Base-by-base conservation (phyloP, 2,113 vertebrate species). In the Aviceda subcristata region DNA sequence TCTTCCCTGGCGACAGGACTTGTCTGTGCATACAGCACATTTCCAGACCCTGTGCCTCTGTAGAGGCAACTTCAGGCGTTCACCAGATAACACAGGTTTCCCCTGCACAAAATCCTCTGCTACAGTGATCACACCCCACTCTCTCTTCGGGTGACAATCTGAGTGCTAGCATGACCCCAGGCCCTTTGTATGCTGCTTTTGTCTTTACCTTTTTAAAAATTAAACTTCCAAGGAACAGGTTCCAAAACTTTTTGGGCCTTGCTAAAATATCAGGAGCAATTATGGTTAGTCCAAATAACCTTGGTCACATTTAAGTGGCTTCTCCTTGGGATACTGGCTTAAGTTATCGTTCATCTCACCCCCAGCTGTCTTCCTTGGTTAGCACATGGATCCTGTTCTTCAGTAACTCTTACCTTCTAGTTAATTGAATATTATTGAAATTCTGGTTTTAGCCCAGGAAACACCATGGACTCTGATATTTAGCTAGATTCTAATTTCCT, bases 371-470 rank as follows among this genome's bases (percentile, higher is more conserved):
- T 93, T 95, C 92, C 83, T 96, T 88, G 56, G 80, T 95, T 96
- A 94, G 93, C 85, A 72, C 27, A 51, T 66, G 41, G 34, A 17
- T 74, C 67, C 78, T 89, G 83, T 97, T 94, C 91, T 92, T 96
- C 90, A 89, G 46, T 96, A 96, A 92, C 87, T 96, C 88, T 96
- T 89, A 74, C 43, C 67, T 83, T 90, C 80, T 85, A 88, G 75
- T 71, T 97, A 94, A 92, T 39, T 67, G 27, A 74, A n/a, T 34
- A 81, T 41, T 88, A 94, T 66, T 87, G 77, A 97, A 97, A 95
- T 92, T 55, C 32, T 96, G 59, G 4, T 77, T 93, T 96, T 57
- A 79, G 64, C 90, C 82, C 92, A 93, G 96, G 97, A 97, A 97
- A 95, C 76, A 92, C 51, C 24, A 92, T 67, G 39, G 69, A 92